Percentiles rank a stretch among this genome's conserved stretches.
Evolutionary conservation across 1,140 invertebrate species (phyloP).

Genomic region (Tetragonula clypearis): DNA sequence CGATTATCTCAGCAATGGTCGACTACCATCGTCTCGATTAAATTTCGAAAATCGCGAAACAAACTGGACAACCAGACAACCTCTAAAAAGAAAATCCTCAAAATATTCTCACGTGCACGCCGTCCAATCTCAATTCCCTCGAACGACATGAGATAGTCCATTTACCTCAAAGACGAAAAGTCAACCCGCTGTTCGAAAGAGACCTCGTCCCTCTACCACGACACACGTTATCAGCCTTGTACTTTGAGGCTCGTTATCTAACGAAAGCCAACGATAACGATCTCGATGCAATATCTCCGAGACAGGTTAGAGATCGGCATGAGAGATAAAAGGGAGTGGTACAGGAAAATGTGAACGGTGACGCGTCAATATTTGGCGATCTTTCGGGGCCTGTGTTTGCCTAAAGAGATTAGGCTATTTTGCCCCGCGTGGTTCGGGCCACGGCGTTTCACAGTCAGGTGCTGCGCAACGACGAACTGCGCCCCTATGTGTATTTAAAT

Average conservation of each 20-base stretch:
- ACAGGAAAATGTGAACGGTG: slow-evolving; percentile 8
- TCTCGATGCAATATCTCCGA: slow-evolving; percentile 24
- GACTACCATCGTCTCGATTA: background rate
- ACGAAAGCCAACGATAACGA: slow-evolving; percentile 11
- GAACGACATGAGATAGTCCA: background rate
- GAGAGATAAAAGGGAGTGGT: slow-evolving; percentile 8
- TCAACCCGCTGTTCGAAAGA: background rate
- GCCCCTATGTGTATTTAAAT: slow-evolving; percentile 69
- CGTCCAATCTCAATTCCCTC: background rate
- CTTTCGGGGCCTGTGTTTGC: slow-evolving; percentile 18
- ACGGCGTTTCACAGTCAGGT: slow-evolving; percentile 61
- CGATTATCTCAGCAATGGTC: background rate
- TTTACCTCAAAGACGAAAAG: too few species aligned
- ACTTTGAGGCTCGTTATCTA: background rate
- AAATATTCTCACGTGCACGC: background rate
- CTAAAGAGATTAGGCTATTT: slow-evolving; percentile 69
- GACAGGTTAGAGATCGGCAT: background rate
- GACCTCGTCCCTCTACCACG: background rate
- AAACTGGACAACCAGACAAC: too few species aligned
- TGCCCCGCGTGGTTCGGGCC: slow-evolving; percentile 49
- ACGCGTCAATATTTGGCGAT: slow-evolving; percentile 52
- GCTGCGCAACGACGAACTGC: slow-evolving; percentile 48
- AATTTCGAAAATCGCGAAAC: too few species aligned
- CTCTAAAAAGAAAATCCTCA: background rate
- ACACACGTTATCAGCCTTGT: background rate